phyloP scores from a whole-genome alignment of 2,113 vertebrate genomes.

The Naja naja region DNA sequence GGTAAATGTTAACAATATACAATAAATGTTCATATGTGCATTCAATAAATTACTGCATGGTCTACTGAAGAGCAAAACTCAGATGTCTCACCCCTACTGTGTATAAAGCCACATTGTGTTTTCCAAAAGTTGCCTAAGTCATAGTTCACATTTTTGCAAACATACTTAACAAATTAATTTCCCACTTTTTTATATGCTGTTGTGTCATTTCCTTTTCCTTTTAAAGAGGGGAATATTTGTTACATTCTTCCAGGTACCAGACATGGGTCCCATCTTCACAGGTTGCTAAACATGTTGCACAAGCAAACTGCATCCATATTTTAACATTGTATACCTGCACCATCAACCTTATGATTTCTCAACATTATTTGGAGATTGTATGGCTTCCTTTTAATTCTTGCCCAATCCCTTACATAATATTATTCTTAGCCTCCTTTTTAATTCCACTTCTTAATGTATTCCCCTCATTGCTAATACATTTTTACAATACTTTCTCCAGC shows the following conservation, averaged over 20 bases:
- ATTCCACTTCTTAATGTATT: neutral
- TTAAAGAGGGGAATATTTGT: neutral
- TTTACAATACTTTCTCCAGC: neutral
- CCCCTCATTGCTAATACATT: neutral
- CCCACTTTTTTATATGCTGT: neutral
- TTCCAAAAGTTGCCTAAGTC: neutral
- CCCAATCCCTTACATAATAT: neutral
- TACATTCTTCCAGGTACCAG: neutral
- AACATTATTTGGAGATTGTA: neutral
- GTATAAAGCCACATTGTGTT: neutral
- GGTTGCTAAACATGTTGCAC: neutral
- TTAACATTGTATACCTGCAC: neutral
- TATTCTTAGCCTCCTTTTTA: neutral
- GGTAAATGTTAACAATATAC: neutral
- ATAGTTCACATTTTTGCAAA: neutral
- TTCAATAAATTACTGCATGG: neutral
- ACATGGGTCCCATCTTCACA: neutral
- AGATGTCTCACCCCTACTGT: neutral
- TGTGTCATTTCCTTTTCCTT: neutral
- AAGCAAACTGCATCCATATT: neutral
- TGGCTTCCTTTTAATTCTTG: neutral
- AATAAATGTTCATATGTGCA: neutral
- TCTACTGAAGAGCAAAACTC: neutral
- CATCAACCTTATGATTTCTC: neutral
- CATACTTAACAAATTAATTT: neutral